A percentile compares a stretch with the other conserved stretches of the same genome.
phyloP scores from a whole-genome alignment of 1,140 invertebrate genomes.

The Drosophila tani region DNA sequence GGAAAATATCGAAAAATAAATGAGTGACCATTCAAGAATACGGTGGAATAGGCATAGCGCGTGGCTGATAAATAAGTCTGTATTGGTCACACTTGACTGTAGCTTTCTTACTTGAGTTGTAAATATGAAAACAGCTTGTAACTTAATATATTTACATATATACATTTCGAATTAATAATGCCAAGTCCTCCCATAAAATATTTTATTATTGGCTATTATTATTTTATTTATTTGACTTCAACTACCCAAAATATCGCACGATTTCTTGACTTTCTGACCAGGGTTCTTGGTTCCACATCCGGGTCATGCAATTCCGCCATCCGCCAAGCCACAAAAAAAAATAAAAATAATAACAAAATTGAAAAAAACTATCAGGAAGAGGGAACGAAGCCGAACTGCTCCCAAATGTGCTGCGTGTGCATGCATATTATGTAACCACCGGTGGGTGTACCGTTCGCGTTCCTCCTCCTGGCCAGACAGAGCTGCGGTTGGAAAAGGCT shows the following conservation, averaged over 20 bases:
- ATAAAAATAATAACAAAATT: constrained; percentile 5
- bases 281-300: constrained; percentile 29
- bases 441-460: constrained; percentile 8
- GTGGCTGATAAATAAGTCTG: no score
- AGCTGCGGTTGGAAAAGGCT: constrained; percentile 22
- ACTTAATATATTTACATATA: no score
- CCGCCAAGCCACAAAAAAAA: constrained; percentile 42
- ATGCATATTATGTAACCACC: constrained; percentile 63
- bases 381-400: constrained; percentile 53
- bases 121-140: no score
- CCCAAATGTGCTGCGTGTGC: constrained; percentile 77
- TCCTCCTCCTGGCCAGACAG: constrained; percentile 25
- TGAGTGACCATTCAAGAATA: not conserved
- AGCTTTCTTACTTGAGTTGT: not conserved
- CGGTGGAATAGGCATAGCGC: no score
- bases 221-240: no score
- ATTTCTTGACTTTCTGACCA: not conserved
- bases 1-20: no score
- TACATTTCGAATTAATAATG: no score
- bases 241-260: not conserved
- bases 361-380: constrained; percentile 17
- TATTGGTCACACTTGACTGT: no score
- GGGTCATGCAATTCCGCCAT: constrained; percentile 58
- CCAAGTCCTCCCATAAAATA: no score
- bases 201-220: no score